Evolutionary conservation across 2,888 invertebrate genomes (phyloP), one percentile per base, ranked within the genome.

Genomic region (Cyrtodaria siliqua): DNA sequence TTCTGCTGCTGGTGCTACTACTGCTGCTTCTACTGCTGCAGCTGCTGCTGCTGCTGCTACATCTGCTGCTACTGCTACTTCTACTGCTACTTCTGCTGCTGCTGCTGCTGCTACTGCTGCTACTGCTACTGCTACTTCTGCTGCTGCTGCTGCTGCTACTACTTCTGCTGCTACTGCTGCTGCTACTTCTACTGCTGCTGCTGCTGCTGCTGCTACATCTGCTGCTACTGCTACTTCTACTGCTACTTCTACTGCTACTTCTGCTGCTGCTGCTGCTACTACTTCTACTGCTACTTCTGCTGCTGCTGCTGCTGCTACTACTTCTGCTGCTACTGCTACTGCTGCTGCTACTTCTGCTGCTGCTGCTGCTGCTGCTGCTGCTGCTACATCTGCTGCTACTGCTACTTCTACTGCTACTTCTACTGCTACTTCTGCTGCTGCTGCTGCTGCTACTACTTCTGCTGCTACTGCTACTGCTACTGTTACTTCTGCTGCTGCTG

Each of bases 291-390:
- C 63, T 52, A 20, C 63, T 52, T n/a, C 50, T 50, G 20, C 52
- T 20, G 20, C 63, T 53, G 52, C 63, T 53, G 29, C 63, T 40
- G 38, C 63, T 49, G 12, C 49, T 49, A 47, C 61, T 49, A 27
- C 49, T 49, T 26, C 61, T 49, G 20, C 47, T 27, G 23, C 61
- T 61, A 20, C 49, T 47, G 24, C 29, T 61, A 29, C 61, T 61
- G 27, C 49, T 61, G n/a, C 61, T 61, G 27, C 49, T 61, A 27
- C 61, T 61, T n/a, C 61, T 61, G 33, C 61, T 61, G 23, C 59
- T 40, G 29, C 59, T 59, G 23, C 59, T 59, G 18, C n/a, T 20
- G 24, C 9, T 14, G 8, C 56, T 56, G n/a, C 56, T 56, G n/a
- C 53, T 53, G 38, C 63, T 53, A 33, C 52, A 38, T 20, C 63